Conservation (phyloP, 2,797 vertebrate species). For the Nothura maculosa region DNA sequence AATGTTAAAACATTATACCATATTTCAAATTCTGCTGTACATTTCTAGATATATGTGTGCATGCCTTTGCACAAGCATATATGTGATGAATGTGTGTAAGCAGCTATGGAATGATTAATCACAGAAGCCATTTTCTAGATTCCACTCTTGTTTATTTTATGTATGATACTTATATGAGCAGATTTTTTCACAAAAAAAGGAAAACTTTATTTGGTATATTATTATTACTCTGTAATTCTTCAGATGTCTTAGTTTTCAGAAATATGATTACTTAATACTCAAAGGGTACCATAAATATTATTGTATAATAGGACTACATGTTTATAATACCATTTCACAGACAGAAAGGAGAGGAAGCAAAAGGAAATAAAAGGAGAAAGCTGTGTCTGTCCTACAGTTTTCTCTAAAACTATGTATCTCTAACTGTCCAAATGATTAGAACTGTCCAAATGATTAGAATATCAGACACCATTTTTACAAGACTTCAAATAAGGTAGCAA, state of each 20-base stretch:
- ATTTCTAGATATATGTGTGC: background rate
- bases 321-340: background rate
- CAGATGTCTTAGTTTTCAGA: background rate
- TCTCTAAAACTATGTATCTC: background rate
- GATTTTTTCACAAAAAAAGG: background rate
- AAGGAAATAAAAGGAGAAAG: background rate
- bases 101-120: background rate
- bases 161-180: background rate
- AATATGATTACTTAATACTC: background rate
- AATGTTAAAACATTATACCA: background rate
- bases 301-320: background rate
- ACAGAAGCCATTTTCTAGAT: background rate
- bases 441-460: background rate
- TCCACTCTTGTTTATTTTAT: background rate
- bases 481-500: background rate
- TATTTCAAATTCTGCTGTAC: background rate
- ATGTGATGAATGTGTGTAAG: background rate
- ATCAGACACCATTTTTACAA: background rate
- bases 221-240: background rate
- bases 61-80: background rate
- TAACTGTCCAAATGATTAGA: background rate
- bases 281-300: accelerated
- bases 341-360: too few relatives aligned
- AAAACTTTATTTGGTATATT: background rate
- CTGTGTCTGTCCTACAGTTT: background rate